Evolutionary conservation across 2,113 vertebrate genomes (phyloP).

Genomic region (Notechis scutatus): DNA sequence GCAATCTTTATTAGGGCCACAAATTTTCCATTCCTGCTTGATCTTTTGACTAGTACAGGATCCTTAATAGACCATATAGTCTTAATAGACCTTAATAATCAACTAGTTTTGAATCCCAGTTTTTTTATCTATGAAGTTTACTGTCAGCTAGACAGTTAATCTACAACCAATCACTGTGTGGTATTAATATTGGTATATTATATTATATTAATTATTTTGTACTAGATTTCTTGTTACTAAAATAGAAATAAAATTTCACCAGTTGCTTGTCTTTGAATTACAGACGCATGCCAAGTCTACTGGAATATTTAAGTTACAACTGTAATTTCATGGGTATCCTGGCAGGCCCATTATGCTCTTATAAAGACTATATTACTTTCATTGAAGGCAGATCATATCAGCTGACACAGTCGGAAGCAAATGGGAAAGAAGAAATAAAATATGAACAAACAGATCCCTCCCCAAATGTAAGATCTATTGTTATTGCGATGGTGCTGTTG

Average conservation of each 20-base stretch:
- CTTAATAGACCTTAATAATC: not conserved
- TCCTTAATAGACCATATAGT: not conserved
- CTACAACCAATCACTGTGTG: not conserved
- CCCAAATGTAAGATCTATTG: constrained; percentile 79
- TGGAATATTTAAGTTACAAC: constrained; percentile 97
- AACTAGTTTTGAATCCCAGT: not conserved
- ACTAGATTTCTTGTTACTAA: constrained; percentile 17
- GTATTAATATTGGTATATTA: not conserved
- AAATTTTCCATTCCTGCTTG: not conserved
- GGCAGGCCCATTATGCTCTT: constrained; percentile 93
- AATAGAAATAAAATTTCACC: constrained; percentile 30
- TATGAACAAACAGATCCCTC: constrained; percentile 84
- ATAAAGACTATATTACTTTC: constrained; percentile 96
- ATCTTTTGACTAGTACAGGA: not conserved
- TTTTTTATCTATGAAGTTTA: not conserved
- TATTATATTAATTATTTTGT: not conserved
- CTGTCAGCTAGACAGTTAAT: not conserved
- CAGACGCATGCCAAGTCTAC: constrained; percentile 93
- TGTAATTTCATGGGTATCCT: constrained; percentile 99
- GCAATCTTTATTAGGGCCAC: not conserved
- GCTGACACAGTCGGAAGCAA: constrained; percentile 74
- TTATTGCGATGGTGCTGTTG: constrained; percentile 10
- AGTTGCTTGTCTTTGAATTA: constrained; percentile 58
- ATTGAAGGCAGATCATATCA: constrained; percentile 89
- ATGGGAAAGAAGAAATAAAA: constrained; percentile 83